Base-by-base conservation (phyloP, 2,888 invertebrate genomes). In the Pegoplata infirma region DNA sequence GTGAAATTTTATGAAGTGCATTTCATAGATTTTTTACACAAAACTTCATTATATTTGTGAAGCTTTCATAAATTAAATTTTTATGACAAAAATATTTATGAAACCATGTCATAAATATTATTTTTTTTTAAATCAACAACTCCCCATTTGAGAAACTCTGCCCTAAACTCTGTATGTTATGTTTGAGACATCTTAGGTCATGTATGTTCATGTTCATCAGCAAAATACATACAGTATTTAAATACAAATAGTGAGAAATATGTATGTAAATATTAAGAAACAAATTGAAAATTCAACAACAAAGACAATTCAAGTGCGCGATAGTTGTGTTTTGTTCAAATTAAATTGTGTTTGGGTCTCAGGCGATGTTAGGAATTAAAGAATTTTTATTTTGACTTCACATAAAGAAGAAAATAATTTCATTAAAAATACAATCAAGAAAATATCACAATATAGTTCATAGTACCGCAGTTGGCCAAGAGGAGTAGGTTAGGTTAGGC, bases 261-360 rank as follows among this genome's bases (percentile, higher is more conserved):
- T 73, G 51, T 49, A 51, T 73, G 51, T 53, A 59, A 59, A 59
- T 59, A 58, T 51, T 32, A 28, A 53, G 44, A 51, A 58, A 28
- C n/a, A 67, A 53, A 59, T 32, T 23, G 28, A 51, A 40, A 10
- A 32, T 10, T 12, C 8, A 32, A 49, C 44, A 44, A 44, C 5
- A 19, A 49, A 72, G 40, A 72, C 25, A 49, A 58, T 55, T 25
- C 14, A 28, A 47, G 8, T 49, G 16, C n/a, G 23, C 19, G 59
- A n/a, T 40, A n/a, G 5, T 44, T 28, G n/a, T 28, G n/a, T 19
- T 7, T 58, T 59, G 19, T 28, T 32, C 3, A 46, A 53, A 21
- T 14, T 71, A 44, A 53, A 53, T 53, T 44, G 44, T 59, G 51
- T 53, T 53, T 17, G 2, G 32, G 12, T n/a, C 14, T 55, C 55